Evolutionary conservation across 1,140 invertebrate genomes (phyloP).

Genomic region (Melipona quadrifasciata): DNA sequence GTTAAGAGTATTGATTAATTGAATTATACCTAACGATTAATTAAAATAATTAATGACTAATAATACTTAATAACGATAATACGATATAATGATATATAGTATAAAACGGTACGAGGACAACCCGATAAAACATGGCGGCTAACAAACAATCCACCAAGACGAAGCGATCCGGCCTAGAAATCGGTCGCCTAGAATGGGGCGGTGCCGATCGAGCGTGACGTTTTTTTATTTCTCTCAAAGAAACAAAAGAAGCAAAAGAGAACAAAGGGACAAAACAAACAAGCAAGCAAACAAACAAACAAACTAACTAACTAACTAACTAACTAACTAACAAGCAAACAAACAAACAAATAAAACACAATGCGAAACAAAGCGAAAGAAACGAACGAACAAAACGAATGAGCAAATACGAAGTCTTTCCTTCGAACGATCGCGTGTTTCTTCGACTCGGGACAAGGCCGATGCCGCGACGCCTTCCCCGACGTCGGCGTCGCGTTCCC

Average conservation of each 20-base stretch:
- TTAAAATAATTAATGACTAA: conserved; percentile 73
- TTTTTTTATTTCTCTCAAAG: conserved; percentile 25
- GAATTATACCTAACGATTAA: conserved; percentile 75
- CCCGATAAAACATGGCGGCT: conserved; percentile 77
- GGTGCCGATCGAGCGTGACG: conserved; percentile 61
- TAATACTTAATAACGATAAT: conserved; percentile 70
- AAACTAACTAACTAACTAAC: not conserved
- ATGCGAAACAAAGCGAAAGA: conserved; percentile 33
- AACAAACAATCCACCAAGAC: conserved; percentile 80
- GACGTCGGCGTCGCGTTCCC: conserved; percentile 35
- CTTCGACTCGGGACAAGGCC: conserved; percentile 49
- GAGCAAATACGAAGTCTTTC: conserved; percentile 9
- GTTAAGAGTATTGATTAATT: conserved; percentile 79
- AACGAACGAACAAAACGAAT: too few relatives aligned
- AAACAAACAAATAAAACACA: conserved; percentile 48
- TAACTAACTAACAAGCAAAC: not conserved
- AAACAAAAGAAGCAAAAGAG: conserved; percentile 42
- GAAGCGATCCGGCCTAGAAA: conserved; percentile 74
- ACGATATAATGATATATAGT: conserved; percentile 69
- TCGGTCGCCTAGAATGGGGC: conserved; percentile 55
- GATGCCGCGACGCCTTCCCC: conserved; percentile 56
- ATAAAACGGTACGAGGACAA: conserved; percentile 77
- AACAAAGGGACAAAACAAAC: conserved; percentile 45
- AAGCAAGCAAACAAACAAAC: not conserved
- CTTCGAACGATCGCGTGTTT: conserved; percentile 42